These are phyloP conservation scores for Aplochiton taeniatus DNA, from an alignment of 2,797 vertebrate species.

Conservation along the genomic window DNA sequence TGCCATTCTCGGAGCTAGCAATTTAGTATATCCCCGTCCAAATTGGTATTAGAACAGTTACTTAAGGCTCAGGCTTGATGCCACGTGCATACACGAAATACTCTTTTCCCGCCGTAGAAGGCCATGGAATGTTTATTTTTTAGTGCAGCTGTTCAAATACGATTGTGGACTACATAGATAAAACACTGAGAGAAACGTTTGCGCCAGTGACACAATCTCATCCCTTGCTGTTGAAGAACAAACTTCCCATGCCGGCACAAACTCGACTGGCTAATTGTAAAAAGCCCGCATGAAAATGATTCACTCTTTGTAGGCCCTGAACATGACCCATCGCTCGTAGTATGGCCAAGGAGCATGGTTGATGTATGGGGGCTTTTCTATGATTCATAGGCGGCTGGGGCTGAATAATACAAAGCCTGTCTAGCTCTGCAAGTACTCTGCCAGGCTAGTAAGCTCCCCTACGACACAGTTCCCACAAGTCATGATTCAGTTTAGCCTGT, in stretches of 20 bases:
- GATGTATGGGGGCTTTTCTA: conserved; percentile 54
- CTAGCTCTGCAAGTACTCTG: conserved; percentile 17
- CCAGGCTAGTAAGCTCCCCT: neutral
- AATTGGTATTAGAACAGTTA: neutral
- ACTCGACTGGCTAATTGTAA: conserved; percentile 12
- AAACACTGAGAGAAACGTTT: conserved; percentile 35
- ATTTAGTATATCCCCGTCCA: neutral
- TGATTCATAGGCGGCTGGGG: conserved; percentile 59
- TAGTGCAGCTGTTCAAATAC: conserved; percentile 76
- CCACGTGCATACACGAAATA: neutral
- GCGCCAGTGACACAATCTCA: conserved; percentile 4
- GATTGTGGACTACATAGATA: conserved; percentile 63
- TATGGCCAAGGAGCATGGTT: conserved; percentile 39
- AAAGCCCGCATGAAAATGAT: conserved; percentile 58
- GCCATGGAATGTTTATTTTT: conserved; percentile 57
- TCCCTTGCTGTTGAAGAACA: no score
- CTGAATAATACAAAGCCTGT: conserved; percentile 16
- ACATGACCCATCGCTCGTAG: conserved; percentile 51
- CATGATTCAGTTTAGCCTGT: conserved; percentile 2
- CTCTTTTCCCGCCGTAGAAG: conserved; percentile 30
- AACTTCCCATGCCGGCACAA: no score
- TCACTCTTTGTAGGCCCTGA: conserved; percentile 44
- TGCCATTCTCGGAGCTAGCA: neutral
- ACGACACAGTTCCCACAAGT: neutral
- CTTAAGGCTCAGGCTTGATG: neutral